These are phyloP conservation scores for Micronycteris hirsuta DNA, from an alignment of 2,113 vertebrate genomes.

Conservation along the genomic window DNA sequence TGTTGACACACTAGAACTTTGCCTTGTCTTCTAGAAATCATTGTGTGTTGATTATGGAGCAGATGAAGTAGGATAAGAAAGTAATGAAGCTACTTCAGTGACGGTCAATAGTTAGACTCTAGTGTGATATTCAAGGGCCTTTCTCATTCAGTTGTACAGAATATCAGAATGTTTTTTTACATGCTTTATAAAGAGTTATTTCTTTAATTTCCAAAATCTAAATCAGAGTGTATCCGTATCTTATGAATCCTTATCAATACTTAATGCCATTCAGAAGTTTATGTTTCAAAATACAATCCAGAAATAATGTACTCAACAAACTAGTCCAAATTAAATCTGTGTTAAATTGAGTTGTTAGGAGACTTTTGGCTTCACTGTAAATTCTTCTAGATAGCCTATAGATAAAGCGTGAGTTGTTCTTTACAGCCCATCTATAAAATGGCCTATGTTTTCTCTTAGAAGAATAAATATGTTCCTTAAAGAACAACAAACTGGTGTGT, in stretches of 20 bases:
- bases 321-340: not conserved
- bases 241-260: not conserved
- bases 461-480: not conserved
- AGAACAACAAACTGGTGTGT: not conserved
- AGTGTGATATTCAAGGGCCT: not conserved
- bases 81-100: not conserved
- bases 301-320: conserved; percentile 21
- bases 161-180: not conserved
- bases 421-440: not conserved
- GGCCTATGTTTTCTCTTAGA: not conserved
- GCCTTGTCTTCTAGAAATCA: not conserved
- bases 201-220: not conserved
- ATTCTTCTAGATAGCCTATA: not conserved
- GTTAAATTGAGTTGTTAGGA: not conserved
- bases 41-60: not conserved
- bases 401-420: not conserved
- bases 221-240: not conserved
- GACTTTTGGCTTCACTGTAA: not conserved
- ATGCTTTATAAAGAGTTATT: not conserved
- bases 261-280: not conserved
- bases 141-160: not conserved
- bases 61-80: not conserved
- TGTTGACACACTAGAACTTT: not conserved
- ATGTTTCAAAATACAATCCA: not conserved
- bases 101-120: not conserved